Percentiles rank a stretch among this genome's conserved stretches.
Evolutionary conservation across 53 echinoderm and acorn worm species (phyloP).

Genomic region (Antedon mediterranea): DNA sequence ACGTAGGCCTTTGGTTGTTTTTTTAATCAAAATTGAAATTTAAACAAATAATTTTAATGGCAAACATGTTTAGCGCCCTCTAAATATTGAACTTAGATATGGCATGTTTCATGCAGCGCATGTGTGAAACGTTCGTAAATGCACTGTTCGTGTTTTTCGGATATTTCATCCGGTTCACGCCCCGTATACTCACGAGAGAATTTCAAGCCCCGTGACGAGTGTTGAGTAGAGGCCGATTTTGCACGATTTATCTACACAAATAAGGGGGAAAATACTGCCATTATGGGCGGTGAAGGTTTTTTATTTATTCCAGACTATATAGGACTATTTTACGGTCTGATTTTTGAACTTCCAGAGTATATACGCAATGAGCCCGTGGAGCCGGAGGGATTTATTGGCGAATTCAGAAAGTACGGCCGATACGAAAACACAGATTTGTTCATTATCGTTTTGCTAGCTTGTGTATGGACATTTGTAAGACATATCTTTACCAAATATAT

Average conservation of each 20-base stretch:
- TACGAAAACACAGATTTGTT: constrained; percentile 41
- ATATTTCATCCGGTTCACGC: not conserved
- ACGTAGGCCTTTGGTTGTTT: too few species aligned
- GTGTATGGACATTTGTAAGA: constrained; percentile 61
- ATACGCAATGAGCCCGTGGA: constrained; percentile 28
- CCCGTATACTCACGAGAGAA: not conserved
- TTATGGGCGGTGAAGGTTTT: not conserved
- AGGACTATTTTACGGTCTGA: not conserved
- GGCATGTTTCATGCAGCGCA: too few species aligned
- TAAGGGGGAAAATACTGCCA: not conserved
- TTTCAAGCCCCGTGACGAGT: not conserved
- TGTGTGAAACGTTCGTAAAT: not conserved
- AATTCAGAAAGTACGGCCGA: constrained; percentile 49
- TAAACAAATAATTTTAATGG: too few species aligned
- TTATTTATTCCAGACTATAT: not conserved
- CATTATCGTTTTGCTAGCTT: constrained; percentile 34
- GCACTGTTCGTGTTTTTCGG: not conserved
- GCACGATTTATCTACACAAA: not conserved
- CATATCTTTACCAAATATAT: constrained; percentile 45
- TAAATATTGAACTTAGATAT: not conserved
- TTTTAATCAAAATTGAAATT: too few species aligned
- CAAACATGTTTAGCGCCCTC: not conserved
- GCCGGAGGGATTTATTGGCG: constrained; percentile 44
- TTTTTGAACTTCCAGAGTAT: constrained; percentile 31
- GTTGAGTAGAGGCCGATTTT: not conserved